Evolutionary conservation across 1,140 invertebrate genomes (phyloP).

Genomic region (Pseudomyrmex gracilis): DNA sequence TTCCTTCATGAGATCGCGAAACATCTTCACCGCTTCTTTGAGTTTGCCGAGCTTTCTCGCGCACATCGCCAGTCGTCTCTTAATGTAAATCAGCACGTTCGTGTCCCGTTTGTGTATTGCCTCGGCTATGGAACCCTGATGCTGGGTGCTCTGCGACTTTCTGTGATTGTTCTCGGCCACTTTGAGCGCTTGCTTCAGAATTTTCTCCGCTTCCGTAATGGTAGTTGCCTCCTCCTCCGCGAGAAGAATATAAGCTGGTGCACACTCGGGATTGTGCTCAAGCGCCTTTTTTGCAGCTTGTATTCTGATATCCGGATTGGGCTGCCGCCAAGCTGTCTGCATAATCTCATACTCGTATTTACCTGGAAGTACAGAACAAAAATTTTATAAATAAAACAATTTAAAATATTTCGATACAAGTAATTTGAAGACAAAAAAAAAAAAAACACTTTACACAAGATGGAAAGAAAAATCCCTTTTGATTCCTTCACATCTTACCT

Average conservation of each 20-base stretch:
- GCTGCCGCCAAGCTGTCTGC: slow-evolving; percentile 98
- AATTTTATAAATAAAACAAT: background rate
- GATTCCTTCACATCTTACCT: slow-evolving; percentile 70
- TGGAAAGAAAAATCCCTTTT: no score
- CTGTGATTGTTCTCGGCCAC: slow-evolving; percentile 95
- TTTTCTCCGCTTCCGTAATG: slow-evolving; percentile 95
- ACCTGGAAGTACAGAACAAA: slow-evolving; percentile 81
- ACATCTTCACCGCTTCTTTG: slow-evolving; percentile 98
- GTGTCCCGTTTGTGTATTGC: slow-evolving; percentile 95
- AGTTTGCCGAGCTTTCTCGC: slow-evolving; percentile 96
- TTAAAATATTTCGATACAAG: background rate
- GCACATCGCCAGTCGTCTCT: slow-evolving; percentile 98
- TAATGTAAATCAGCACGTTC: slow-evolving; percentile 98
- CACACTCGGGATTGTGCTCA: slow-evolving; percentile 96
- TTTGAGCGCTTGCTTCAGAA: slow-evolving; percentile 95
- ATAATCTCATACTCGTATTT: slow-evolving; percentile 98
- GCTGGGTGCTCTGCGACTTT: slow-evolving; percentile 92
- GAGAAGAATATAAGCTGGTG: slow-evolving; percentile 97
- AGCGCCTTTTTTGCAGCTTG: slow-evolving; percentile 96
- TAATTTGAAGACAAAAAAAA: no score
- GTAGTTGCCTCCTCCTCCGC: slow-evolving; percentile 98
- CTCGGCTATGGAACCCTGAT: slow-evolving; percentile 92
- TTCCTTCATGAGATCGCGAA: slow-evolving; percentile 98
- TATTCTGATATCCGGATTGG: slow-evolving; percentile 96
- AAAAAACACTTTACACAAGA: background rate